Evolutionary conservation across 1,140 invertebrate species (phyloP), one percentile per base, ranked within the genome.

Genomic region (Lysiphlebus fabarum): DNA sequence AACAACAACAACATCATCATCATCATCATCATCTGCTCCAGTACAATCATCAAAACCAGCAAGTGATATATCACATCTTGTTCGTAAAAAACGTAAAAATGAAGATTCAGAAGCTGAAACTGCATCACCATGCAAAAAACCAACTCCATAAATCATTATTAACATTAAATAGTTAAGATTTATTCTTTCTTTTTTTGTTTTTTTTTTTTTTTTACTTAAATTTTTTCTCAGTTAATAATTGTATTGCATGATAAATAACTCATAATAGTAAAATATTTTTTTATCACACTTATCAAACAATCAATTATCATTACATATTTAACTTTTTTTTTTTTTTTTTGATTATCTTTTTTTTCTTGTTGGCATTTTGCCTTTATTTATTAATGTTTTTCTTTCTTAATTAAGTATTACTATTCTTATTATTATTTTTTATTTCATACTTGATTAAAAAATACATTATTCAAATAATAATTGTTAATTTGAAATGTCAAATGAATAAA

Each of bases 31-130:
- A 6, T 55, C 36, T 34, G 5, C 47, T 14, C 37, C 48, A 17
- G 42, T 11, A 38, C 26, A 10, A 5, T 3, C 53, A 42, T 17
- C 14, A 14, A 76, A 76, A 70, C 79, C 82, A 33, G 82, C 79
- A 0, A 85, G 82, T 12, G 83, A 90, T 67, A 90, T 90, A 57
- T 87, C 86, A 1, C 88, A 91, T 71, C 78, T 90, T 33, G 85
- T 91, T 26, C 85, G 87, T 59, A 84, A 88, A 65, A 89, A 90
- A 70, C 81, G 87, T 43, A 88, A 89, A 76, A 71, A 80, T 11
- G 83, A 84, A 9, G 83, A 86, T 14, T 70, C 75, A 6, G 78
- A 80, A 5, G 33, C 65, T 0, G 72, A 73, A 11, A 11, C 41
- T 26, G 66, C 67, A 7, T 75, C 80, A 5, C 78, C 82, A 0